Base-by-base conservation (phyloP, 2,113 vertebrate species). In the Bubo scandiacus region DNA sequence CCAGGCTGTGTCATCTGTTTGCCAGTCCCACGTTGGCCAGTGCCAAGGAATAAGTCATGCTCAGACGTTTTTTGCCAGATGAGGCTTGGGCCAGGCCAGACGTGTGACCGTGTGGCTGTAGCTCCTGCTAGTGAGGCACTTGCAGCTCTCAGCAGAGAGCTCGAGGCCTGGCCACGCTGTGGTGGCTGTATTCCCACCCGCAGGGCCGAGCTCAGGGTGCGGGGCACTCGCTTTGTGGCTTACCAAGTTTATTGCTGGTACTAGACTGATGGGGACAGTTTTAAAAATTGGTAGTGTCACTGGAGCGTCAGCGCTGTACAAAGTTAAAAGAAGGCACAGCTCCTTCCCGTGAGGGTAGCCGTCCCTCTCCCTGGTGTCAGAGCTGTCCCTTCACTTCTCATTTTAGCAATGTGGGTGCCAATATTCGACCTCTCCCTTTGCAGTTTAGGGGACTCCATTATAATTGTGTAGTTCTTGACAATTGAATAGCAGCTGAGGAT, bases 101-200 rank as follows among this genome's bases (percentile, higher is more conserved):
- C 0, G 3, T 3, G 38, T 74, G 42, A 25, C 38, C 25, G 0
- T 34, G 61, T 47, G 26, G 38, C 86, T 0, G 0, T 15, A n/a
- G 51, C 52, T 81, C 29, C 52, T 82, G 1, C 16, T 11, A 3
- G 42, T 9, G 65, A 62, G 62, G 43, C 4, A 0, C 51, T 15
- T 8, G 20, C 2, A 15, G 25, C 36, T 6, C 54, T 58, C 42
- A 20, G 51, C 9, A 10, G 40, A 67, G 67, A 54, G 36, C 59
- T 55, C 15, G 6, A 19, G 77, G 63, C 10, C 77, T 36, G 65
- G 55, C 65, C 45, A n/a, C 2, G 0, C 52, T 12, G 27, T 27
- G 34, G 43, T 54, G 65, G 38, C 42, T 47, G 25, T 16, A 6
- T 59, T 74, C n/a, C 34, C 42, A 25, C 15, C 16, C 2, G 0